Evolutionary conservation across 2,797 vertebrate species (phyloP).

Genomic region (Pangasius macronema): DNA sequence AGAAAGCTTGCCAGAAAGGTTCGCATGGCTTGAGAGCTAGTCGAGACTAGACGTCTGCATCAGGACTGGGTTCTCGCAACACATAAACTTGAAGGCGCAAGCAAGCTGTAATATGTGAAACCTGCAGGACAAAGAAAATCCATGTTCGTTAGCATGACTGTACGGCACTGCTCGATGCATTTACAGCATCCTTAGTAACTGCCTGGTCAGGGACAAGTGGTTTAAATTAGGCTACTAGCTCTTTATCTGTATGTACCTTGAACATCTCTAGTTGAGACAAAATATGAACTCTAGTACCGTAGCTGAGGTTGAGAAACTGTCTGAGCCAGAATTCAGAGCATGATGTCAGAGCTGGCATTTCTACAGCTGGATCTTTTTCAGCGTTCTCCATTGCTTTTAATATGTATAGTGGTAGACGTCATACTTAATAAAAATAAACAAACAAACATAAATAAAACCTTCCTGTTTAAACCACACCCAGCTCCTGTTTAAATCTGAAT

Average conservation of each 20-base stretch:
- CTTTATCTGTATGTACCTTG: neutral
- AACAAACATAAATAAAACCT: neutral
- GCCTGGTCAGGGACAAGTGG: neutral
- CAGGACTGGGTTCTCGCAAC: neutral
- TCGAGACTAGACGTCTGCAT: no score
- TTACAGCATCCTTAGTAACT: neutral
- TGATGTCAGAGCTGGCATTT: neutral
- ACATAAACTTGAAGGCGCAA: neutral
- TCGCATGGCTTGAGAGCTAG: neutral
- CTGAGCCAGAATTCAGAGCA: neutral
- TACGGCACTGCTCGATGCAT: neutral
- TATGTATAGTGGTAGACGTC: neutral
- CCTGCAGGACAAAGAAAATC: neutral
- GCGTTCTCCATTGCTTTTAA: neutral
- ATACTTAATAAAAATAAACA: neutral
- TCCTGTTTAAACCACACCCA: neutral
- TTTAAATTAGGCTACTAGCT: neutral
- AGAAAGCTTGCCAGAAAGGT: neutral
- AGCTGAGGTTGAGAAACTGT: neutral
- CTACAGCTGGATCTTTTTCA: neutral
- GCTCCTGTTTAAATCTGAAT: neutral
- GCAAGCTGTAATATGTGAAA: neutral
- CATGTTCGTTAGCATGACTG: neutral
- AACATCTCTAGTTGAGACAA: neutral
- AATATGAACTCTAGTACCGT: neutral